Evolutionary conservation across 2,888 invertebrate species (phyloP), one percentile per base, ranked within the genome.

Genomic region (Drymonia ruficornis): DNA sequence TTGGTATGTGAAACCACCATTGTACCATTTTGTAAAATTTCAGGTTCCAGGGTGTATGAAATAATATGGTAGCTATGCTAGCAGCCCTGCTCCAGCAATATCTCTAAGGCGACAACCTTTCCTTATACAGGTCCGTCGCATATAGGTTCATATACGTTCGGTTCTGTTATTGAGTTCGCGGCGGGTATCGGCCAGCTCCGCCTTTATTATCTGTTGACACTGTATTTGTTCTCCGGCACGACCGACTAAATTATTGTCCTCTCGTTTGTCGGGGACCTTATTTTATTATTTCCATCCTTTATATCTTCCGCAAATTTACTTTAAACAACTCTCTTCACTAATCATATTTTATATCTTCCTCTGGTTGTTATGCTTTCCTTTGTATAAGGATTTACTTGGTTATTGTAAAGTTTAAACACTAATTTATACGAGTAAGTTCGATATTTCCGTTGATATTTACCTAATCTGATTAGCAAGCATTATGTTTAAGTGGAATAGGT

Each of bases 201-300:
- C 80, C 73, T 81, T 82, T 85, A 84, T 84, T 87, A 83, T 83
- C 80, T 78, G 80, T 81, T 80, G 79, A 80, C 82, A 83, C 80
- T 80, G 79, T 79, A 80, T 84, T 84, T 83, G 80, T 82, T 80
- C 77, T 70, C 71, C 62, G 63, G 75, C 72, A 78, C 73, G 78
- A 74, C 72, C 67, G 61, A 76, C 78, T 76, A 80, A 83, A 83
- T 84, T 83, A 84, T 81, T 78, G 70, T 76, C 71, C 67, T 70
- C 71, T 69, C 64, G 70, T 78, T 78, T 76, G 65, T 73, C 29
- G 61, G 68, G 56, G 52, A 72, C 58, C 68, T 63, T 72, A 57
- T 68, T 78, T 76, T 75, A 74, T 73, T 69, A 70, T 63, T 68
- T 69, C 54, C 60, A 61, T 69, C 59, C 62, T 59, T 57, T 61